A percentile compares a stretch with the other conserved stretches of the same genome.
These are phyloP conservation scores for Peromyscus polionotus DNA, from an alignment of 2,113 vertebrate genomes.

Conservation along the genomic window DNA sequence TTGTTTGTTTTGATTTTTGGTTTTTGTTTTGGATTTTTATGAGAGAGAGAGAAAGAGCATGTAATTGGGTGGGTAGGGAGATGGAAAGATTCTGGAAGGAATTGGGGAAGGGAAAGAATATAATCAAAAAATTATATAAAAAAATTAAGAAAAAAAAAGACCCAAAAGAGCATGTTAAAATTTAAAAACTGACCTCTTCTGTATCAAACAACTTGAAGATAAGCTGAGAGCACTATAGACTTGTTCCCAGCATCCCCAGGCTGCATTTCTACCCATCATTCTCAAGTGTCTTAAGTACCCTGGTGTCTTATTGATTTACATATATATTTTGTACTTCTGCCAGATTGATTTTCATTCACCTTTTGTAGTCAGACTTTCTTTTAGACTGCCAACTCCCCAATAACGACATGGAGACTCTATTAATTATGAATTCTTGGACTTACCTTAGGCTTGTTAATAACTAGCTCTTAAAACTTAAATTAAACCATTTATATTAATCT, in stretches of 20 bases:
- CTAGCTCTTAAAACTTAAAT: too few relatives aligned
- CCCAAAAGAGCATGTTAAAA: not conserved
- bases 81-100: not conserved
- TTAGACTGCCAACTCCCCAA: too few relatives aligned
- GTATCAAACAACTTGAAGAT: not conserved
- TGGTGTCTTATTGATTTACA: not conserved
- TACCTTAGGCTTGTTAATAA: too few relatives aligned
- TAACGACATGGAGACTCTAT: too few relatives aligned
- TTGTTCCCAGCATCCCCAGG: not conserved
- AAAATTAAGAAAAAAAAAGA: not conserved
- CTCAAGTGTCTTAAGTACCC: not conserved
- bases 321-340: not conserved
- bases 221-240: not conserved
- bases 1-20: not conserved
- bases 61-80: not conserved
- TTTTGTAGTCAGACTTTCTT: not conserved
- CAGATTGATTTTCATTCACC: not conserved
- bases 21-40: not conserved
- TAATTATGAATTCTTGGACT: too few relatives aligned
- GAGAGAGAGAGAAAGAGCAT: not conserved
- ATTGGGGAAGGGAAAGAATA: not conserved
- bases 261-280: not conserved
- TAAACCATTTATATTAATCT: too few relatives aligned
- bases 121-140: not conserved
- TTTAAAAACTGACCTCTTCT: not conserved